These are phyloP conservation scores for Lasius fuliginosus DNA, from an alignment of 2,888 invertebrate species.

Conservation along the genomic window DNA sequence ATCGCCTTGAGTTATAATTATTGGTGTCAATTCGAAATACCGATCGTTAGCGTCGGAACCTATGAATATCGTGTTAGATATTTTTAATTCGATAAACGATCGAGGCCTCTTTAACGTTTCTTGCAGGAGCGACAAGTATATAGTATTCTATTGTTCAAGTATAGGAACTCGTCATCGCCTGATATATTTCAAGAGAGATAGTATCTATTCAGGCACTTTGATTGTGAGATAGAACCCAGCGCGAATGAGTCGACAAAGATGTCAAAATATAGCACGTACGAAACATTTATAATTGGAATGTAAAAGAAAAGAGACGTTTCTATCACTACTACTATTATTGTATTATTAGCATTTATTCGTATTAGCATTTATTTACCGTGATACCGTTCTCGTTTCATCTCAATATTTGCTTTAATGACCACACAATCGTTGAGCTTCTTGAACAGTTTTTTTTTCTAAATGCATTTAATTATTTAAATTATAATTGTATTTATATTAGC, in stretches of 20 bases:
- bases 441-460: background rate
- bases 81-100: slow-evolving; percentile 6
- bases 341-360: slow-evolving; percentile 4
- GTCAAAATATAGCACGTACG: background rate
- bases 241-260: background rate
- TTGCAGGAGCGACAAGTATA: background rate
- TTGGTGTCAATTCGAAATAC: background rate
- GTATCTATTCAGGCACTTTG: background rate
- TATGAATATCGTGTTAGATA: background rate
- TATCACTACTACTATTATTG: background rate
- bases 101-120: background rate
- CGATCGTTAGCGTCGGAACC: background rate
- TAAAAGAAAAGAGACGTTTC: background rate
- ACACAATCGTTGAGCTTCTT: background rate
- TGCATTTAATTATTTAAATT: background rate
- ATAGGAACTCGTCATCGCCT: slow-evolving; percentile 2
- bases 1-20: background rate
- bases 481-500: background rate
- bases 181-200: slow-evolving; percentile 2
- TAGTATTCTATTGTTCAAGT: background rate
- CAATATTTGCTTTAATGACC: background rate
- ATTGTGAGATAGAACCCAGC: background rate
- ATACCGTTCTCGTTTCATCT: background rate
- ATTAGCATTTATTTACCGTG: background rate
- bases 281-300: slow-evolving; percentile 3